phyloP scores from a whole-genome alignment of 2,888 invertebrate species.

The Drosophila paucipuncta region DNA sequence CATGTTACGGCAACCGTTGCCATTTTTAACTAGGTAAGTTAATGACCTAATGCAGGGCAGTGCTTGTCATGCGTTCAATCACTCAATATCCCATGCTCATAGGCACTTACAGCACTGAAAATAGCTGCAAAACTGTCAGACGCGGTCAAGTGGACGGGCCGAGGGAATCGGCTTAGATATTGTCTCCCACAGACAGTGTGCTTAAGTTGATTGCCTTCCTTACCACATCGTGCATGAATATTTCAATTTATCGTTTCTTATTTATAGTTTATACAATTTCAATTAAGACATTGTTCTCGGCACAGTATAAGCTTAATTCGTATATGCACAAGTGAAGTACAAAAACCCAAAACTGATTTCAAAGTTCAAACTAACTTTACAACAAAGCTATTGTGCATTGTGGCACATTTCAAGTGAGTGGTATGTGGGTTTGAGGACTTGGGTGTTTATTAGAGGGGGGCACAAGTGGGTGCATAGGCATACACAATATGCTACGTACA shows the following conservation, averaged over 20 bases:
- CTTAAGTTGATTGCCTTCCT: conserved; percentile 53
- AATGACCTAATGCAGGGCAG: conserved; percentile 16
- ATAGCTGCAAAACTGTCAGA: conserved; percentile 55
- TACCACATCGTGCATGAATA: background rate
- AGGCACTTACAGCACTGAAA: conserved; percentile 31
- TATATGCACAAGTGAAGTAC: background rate
- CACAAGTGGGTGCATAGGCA: conserved; percentile 30
- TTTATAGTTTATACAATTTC: conserved; percentile 19
- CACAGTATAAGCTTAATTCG: background rate
- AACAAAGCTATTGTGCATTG: conserved; percentile 35
- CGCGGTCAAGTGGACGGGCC: conserved; percentile 55
- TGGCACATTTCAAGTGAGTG: conserved; percentile 22
- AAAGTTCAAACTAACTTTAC: background rate
- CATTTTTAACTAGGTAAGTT: conserved; percentile 52
- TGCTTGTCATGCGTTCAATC: conserved; percentile 31
- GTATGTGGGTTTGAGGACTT: conserved; percentile 1
- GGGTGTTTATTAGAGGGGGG: background rate
- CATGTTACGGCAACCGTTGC: conserved; percentile 28
- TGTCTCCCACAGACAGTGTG: conserved; percentile 6
- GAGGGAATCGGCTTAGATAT: conserved; percentile 31
- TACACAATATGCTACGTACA: conserved; percentile 18
- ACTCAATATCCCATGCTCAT: conserved; percentile 33
- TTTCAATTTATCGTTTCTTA: background rate
- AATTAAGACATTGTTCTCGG: conserved; percentile 22
- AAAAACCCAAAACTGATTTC: background rate